A percentile compares a stretch with the other conserved stretches of the same genome.
Evolutionary conservation across 2,113 vertebrate species (phyloP).

Genomic region (Macquaria ambigua): DNA sequence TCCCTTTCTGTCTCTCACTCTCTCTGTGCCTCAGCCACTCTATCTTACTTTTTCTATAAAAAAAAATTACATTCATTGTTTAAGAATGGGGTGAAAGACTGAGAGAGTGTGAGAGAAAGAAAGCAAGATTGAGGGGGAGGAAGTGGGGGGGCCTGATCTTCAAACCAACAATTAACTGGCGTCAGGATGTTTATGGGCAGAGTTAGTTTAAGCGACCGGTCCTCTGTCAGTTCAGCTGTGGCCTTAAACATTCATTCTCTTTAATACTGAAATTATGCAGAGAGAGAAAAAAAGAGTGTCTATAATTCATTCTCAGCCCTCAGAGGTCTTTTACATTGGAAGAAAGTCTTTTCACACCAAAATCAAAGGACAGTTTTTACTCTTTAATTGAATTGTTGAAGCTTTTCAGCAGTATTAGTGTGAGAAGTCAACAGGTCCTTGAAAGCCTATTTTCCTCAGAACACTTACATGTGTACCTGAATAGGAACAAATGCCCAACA

Average conservation of each 20-base stretch:
- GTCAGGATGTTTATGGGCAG: constrained; percentile 84
- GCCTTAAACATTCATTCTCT: constrained; percentile 72
- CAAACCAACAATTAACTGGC: constrained; percentile 87
- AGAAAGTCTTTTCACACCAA: constrained; percentile 32
- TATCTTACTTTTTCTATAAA: constrained; percentile 59
- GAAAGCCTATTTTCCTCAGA: constrained; percentile 22
- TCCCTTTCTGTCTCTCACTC: constrained; percentile 25
- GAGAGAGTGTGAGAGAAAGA: constrained; percentile 57
- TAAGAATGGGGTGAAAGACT: constrained; percentile 52
- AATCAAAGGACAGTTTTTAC: constrained; percentile 37
- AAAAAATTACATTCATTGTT: constrained; percentile 61
- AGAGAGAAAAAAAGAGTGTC: constrained; percentile 20
- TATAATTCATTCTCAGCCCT: constrained; percentile 47
- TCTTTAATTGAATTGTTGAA: constrained; percentile 23
- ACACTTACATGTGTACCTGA: background rate
- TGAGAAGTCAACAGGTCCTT: constrained; percentile 39
- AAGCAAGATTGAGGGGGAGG: constrained; percentile 44
- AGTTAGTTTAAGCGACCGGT: constrained; percentile 84
- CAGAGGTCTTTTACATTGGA: constrained; percentile 11
- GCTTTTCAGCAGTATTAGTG: constrained; percentile 8
- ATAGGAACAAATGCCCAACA: constrained; percentile 33
- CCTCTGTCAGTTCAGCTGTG: constrained; percentile 73
- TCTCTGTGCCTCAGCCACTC: constrained; percentile 29
- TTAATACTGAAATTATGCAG: constrained; percentile 69
- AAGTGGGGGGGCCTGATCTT: constrained; percentile 65